Evolutionary conservation across 2,113 vertebrate species (phyloP).

Genomic region (Steatornis caripensis): DNA sequence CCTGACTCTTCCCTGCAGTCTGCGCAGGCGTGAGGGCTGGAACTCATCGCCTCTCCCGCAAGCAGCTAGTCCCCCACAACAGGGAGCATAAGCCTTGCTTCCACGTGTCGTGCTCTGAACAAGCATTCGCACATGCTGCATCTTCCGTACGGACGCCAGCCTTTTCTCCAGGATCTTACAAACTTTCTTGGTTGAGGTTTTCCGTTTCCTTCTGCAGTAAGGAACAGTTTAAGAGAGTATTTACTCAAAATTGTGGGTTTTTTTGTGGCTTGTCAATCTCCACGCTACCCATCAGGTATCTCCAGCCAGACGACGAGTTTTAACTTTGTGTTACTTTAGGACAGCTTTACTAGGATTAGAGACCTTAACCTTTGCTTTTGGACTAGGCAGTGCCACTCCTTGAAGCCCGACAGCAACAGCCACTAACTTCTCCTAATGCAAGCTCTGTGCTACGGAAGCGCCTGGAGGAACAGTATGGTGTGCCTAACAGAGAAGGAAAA

Average conservation of each 20-base stretch:
- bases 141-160: too few species aligned
- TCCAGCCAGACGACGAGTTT: neutral
- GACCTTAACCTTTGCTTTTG: neutral
- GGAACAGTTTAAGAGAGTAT: neutral
- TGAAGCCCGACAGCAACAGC: neutral
- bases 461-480: neutral
- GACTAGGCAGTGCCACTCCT: neutral
- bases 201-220: neutral
- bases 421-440: neutral
- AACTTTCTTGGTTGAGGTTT: neutral
- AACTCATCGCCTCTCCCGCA: accelerated
- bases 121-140: too few species aligned
- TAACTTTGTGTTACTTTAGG: neutral
- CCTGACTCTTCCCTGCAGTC: neutral
- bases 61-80: too few species aligned
- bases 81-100: neutral
- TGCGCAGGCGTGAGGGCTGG: accelerated
- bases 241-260: neutral
- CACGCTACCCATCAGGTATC: neutral
- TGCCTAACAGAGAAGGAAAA: neutral
- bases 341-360: neutral
- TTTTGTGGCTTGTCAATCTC: neutral
- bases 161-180: neutral
- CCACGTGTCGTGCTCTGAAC: accelerated
- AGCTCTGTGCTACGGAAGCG: neutral